Conservation (phyloP, 1,140 invertebrate genomes). For the Ostrea denselamellosa region DNA sequence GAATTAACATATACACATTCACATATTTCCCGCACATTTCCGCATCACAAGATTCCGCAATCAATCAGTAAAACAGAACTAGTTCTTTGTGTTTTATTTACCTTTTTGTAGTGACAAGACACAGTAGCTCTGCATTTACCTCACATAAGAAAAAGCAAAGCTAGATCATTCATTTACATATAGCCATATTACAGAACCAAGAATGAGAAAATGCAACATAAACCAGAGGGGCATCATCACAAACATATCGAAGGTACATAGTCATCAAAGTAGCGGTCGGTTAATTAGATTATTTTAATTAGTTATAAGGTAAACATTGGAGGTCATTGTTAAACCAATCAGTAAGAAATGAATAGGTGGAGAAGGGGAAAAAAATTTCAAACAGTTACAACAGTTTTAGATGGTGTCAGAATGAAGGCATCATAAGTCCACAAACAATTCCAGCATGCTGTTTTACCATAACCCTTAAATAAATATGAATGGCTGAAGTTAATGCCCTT, state of each 20-base stretch:
- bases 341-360: not conserved
- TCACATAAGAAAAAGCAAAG: slow-evolving; percentile 20
- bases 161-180: slow-evolving; percentile 4
- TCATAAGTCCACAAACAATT: not conserved
- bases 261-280: not conserved
- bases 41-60: too few species aligned
- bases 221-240: not conserved
- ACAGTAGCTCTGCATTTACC: slow-evolving; percentile 25
- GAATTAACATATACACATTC: too few species aligned
- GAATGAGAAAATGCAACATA: not conserved
- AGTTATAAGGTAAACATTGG: not conserved
- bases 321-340: not conserved
- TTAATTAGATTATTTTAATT: not conserved
- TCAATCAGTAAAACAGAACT: not conserved
- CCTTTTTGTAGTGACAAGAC: slow-evolving; percentile 31
- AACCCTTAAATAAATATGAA: not conserved
- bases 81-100: slow-evolving; percentile 30
- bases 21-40: too few species aligned
- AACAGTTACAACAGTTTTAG: not conserved
- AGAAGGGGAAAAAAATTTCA: not conserved
- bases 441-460: not conserved
- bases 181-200: slow-evolving; percentile 8
- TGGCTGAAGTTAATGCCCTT: slow-evolving; percentile 1
- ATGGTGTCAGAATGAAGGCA: too few species aligned
- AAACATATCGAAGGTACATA: not conserved